Base-by-base conservation (phyloP, 2,797 vertebrate genomes). In the Naso thynnoides region DNA sequence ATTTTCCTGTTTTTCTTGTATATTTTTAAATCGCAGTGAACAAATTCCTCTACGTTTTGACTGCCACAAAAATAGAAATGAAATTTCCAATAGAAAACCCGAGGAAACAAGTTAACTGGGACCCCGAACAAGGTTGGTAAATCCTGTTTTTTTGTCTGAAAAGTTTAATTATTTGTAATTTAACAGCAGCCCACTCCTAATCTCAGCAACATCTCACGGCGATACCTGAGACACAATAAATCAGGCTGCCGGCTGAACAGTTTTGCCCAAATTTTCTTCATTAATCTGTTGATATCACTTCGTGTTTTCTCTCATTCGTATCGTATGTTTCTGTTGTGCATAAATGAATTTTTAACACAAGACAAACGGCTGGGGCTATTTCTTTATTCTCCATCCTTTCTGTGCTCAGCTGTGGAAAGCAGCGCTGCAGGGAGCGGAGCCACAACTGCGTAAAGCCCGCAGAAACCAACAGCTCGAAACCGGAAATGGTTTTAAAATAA, bases 31-130 rank as follows among this genome's bases (percentile, higher is more conserved):
- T 86, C 89, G 84, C 82, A 77, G 58, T 62, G 65, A 90, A 76
- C 78, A 87, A 9, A 19, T 56, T 70, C 24, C 16, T 6, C 21
- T 39, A n/a, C 52, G 29, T 64, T 74, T 83, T 83, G 61, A 79
- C 79, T 91, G 73, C 89, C 88, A 93, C 93, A 91, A 92, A 93
- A 93, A 93, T 79, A 96, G 93, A 94, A 84, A 99, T 99, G 98
- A 99, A 98, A 98, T 99, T 99, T 95, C 97, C 98, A 94, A 94
- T 98, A 82, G 97, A 99, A 93, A 97, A 92, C 90, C 97, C 96
- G 85, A 96, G 96, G 86, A 99, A 99, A 94, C 96, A 99, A 95
- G 97, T 98, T 91, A 98, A 98, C 94, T 98, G 97, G 97, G 96
- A 98, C 90, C 96, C 95, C 0, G 89, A 94, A 70, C 94, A 97